Evolutionary conservation across 2,113 vertebrate species (phyloP).

Genomic region (Motacilla alba): DNA sequence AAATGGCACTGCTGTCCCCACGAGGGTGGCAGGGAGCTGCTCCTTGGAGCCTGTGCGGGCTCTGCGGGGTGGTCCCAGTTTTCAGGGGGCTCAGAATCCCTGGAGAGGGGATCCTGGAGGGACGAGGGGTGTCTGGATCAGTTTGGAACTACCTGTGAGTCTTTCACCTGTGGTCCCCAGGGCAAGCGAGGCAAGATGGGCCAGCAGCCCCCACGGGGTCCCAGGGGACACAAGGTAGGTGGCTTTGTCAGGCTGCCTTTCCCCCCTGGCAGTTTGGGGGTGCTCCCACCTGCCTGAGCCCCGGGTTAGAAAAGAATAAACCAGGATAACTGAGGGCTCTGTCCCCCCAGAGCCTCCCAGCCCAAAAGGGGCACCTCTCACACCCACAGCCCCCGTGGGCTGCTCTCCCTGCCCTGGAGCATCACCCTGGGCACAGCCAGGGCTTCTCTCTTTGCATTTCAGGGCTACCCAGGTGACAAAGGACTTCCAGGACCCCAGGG

Average conservation of each 20-base stretch:
- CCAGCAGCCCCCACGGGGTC: slow-evolving; percentile 72
- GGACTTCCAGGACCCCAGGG: slow-evolving; percentile 74
- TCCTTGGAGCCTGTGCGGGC: background rate
- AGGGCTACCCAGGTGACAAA: slow-evolving; percentile 76
- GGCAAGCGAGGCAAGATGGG: slow-evolving; percentile 84
- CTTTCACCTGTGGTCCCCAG: slow-evolving; percentile 43
- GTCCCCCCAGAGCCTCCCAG: background rate
- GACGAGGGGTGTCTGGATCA: rapidly evolving
- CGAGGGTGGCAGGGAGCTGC: background rate
- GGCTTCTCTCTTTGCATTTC: background rate
- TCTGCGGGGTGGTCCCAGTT: background rate
- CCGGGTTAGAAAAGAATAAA: rapidly evolving
- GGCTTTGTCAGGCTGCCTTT: background rate
- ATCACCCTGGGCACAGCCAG: background rate
- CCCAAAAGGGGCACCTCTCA: rapidly evolving
- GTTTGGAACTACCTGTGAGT: background rate
- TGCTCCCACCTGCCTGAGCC: background rate
- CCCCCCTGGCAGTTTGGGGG: background rate
- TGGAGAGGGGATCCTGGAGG: background rate
- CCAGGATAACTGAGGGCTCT: background rate
- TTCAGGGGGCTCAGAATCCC: background rate
- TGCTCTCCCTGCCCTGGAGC: background rate
- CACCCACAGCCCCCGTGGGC: rapidly evolving
- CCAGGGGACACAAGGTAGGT: slow-evolving; percentile 81
- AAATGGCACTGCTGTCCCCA: background rate